Percentiles rank a stretch among this genome's conserved stretches.
Conservation (phyloP, 2,113 vertebrate species). For the Syngnathoides biaculeatus region DNA sequence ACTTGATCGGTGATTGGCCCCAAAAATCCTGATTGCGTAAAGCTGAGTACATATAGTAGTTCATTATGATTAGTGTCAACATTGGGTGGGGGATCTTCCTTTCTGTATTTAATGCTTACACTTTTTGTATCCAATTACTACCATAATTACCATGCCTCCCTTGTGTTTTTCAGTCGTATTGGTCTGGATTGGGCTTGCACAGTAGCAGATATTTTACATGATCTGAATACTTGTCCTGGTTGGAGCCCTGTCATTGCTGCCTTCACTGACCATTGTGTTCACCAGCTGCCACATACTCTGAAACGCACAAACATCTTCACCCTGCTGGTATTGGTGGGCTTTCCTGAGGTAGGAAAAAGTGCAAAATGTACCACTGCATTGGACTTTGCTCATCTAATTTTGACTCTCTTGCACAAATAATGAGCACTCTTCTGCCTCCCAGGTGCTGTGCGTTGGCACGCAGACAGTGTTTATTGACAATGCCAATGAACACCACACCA, state of each 20-base stretch:
- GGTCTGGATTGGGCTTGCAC: constrained; percentile 96
- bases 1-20: too few relatives aligned
- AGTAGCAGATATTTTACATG: constrained; percentile 89
- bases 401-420: background rate
- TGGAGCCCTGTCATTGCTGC: constrained; percentile 84
- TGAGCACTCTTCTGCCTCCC: constrained; percentile 9
- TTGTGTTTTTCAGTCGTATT: constrained; percentile 75
- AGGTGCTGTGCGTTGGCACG: constrained; percentile 95
- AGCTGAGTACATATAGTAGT: too few relatives aligned
- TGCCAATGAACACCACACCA: constrained; percentile 91
- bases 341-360: constrained; percentile 83
- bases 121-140: background rate
- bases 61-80: too few relatives aligned
- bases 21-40: too few relatives aligned
- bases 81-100: too few relatives aligned
- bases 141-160: background rate
- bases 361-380: too few relatives aligned
- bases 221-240: constrained; percentile 80
- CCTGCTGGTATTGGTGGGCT: constrained; percentile 89
- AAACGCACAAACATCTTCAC: constrained; percentile 96
- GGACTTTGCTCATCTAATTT: background rate
- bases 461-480: constrained; percentile 93
- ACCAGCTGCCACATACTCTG: constrained; percentile 86
- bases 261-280: constrained; percentile 90
- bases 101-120: background rate